Evolutionary conservation across 1,140 invertebrate species (phyloP).

Genomic region (Danaus melanippus): DNA sequence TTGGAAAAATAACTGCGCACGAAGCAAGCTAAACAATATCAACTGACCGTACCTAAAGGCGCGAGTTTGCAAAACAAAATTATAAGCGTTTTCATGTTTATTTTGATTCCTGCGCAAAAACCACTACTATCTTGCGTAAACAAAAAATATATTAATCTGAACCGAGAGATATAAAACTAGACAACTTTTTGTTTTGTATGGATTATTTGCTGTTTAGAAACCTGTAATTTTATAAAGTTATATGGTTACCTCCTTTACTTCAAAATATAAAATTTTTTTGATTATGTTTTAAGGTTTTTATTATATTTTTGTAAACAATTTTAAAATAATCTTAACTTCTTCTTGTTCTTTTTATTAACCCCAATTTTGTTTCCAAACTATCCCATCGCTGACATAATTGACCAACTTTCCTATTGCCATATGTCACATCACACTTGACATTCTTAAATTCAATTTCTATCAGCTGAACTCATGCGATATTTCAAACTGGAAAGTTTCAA

Average conservation of each 20-base stretch:
- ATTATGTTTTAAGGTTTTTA: too few relatives aligned
- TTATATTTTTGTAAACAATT: too few relatives aligned
- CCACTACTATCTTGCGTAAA: constrained; percentile 9
- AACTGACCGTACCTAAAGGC: constrained; percentile 15
- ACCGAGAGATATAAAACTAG: background rate
- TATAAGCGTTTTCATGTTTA: constrained; percentile 16
- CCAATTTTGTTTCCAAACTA: too few relatives aligned
- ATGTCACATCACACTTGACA: too few relatives aligned
- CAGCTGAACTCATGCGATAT: constrained; percentile 4
- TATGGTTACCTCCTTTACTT: too few relatives aligned
- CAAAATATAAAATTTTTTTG: too few relatives aligned
- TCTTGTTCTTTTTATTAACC: too few relatives aligned
- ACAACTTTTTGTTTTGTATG: constrained; percentile 13
- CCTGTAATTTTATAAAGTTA: background rate
- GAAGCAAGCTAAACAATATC: constrained; percentile 11
- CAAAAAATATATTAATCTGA: constrained; percentile 6
- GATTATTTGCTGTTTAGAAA: constrained; percentile 12
- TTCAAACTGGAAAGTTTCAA: background rate
- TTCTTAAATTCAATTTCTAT: background rate
- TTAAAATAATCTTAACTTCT: too few relatives aligned
- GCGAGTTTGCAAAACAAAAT: constrained; percentile 21
- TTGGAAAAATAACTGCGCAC: constrained; percentile 26
- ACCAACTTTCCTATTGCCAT: too few relatives aligned
- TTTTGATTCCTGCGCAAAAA: constrained; percentile 27
- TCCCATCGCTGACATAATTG: too few relatives aligned